Conservation (phyloP, 2,113 vertebrate genomes). For the Porphyrio hochstetteri region DNA sequence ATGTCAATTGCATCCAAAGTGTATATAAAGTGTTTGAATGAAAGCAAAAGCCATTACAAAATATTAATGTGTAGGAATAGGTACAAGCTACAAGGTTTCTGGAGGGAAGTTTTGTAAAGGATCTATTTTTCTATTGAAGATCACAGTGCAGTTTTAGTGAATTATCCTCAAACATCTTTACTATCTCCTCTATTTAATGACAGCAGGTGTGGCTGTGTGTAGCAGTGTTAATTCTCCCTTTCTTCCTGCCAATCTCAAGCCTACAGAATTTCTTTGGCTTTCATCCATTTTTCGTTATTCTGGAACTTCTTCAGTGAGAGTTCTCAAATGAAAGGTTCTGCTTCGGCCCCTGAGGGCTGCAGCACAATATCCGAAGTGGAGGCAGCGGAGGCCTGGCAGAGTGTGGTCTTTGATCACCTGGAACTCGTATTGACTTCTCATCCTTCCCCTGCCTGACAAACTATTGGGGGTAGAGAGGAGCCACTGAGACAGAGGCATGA, state of each 20-base stretch:
- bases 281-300: constrained; percentile 3
- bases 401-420: neutral
- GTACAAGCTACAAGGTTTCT: neutral
- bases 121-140: neutral
- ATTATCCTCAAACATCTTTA: constrained; percentile 24
- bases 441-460: neutral
- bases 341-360: neutral
- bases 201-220: neutral
- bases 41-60: neutral
- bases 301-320: neutral
- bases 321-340: neutral
- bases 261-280: neutral
- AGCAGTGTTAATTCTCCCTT: neutral
- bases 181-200: neutral
- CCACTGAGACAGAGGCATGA: neutral
- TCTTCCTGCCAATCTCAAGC: neutral
- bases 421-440: neutral
- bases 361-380: neutral
- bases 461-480: neutral
- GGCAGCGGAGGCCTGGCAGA: neutral
- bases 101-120: neutral
- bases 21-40: neutral
- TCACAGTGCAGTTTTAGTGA: neutral
- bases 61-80: neutral
- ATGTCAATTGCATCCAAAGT: neutral